Percentiles rank a stretch among this genome's conserved stretches.
phyloP scores from a whole-genome alignment of 2,113 vertebrate genomes.

The Upupa epops region DNA sequence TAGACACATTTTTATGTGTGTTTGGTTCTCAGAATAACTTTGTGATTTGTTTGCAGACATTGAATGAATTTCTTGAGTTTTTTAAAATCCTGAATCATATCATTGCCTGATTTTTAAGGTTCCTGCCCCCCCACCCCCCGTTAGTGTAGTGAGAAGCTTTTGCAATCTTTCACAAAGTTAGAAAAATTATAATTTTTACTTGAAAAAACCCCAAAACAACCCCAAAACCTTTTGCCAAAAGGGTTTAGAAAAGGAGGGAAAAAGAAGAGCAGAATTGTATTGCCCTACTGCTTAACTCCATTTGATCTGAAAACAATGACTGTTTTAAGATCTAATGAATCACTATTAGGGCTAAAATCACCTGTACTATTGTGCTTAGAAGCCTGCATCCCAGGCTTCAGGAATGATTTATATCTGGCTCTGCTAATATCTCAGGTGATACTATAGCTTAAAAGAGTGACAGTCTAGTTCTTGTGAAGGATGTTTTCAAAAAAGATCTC shows the following conservation, averaged over 20 bases:
- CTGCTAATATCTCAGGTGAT: neutral
- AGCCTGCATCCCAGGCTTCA: neutral
- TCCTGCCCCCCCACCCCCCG: neutral
- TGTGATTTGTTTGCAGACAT: neutral
- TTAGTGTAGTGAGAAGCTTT: neutral
- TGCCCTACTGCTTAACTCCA: neutral
- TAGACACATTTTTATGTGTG: neutral
- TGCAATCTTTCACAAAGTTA: neutral
- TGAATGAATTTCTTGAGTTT: neutral
- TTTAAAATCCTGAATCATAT: neutral
- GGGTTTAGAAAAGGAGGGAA: neutral
- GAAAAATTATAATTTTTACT: neutral
- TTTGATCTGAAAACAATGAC: constrained; percentile 9
- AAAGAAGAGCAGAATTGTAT: neutral
- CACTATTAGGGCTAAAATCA: neutral
- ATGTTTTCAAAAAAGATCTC: neutral
- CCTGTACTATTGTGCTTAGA: neutral
- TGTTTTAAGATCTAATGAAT: constrained; percentile 11
- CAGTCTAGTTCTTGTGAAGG: neutral
- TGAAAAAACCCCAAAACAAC: neutral
- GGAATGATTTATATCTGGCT: neutral
- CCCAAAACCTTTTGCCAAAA: neutral
- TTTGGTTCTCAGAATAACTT: neutral
- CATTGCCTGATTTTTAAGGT: neutral
- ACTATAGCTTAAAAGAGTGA: neutral